Conservation (phyloP, 2,888 invertebrate genomes). For the Lepidochitona cinerea region DNA sequence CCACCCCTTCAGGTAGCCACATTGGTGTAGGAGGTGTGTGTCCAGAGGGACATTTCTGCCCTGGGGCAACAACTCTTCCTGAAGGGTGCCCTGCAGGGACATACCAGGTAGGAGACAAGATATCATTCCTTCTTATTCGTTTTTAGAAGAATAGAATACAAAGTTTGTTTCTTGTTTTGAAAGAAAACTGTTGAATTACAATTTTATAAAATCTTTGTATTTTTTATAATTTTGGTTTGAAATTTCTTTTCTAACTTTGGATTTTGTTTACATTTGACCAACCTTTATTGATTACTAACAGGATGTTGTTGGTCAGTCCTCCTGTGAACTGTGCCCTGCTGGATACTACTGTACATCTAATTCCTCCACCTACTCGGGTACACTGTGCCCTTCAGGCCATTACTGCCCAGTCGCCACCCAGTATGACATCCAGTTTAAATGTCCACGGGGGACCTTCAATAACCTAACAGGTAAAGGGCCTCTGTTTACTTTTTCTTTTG, state of each 20-base stretch:
- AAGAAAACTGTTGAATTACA: too few relatives aligned
- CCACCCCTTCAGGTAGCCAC: constrained; percentile 60
- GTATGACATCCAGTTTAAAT: constrained; percentile 50
- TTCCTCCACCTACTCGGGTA: constrained; percentile 53
- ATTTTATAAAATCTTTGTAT: too few relatives aligned
- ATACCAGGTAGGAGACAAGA: constrained; percentile 56
- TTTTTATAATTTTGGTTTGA: too few relatives aligned
- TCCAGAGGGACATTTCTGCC: constrained; percentile 61
- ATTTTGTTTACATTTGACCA: too few relatives aligned
- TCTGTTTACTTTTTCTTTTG: too few relatives aligned
- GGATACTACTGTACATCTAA: constrained; percentile 59
- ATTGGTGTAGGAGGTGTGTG: constrained; percentile 67
- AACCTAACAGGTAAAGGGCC: constrained; percentile 55
- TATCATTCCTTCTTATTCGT: too few relatives aligned
- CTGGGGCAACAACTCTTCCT: constrained; percentile 51
- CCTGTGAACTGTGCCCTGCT: constrained; percentile 58
- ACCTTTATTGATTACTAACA: too few relatives aligned
- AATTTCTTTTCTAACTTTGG: too few relatives aligned
- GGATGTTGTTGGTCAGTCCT: constrained; percentile 52
- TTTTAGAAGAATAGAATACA: too few relatives aligned
- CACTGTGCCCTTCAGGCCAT: constrained; percentile 64
- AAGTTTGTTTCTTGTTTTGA: too few relatives aligned
- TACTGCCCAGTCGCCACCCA: constrained; percentile 59
- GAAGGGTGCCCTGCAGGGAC: constrained; percentile 60
- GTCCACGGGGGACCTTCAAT: constrained; percentile 64